These are phyloP conservation scores for Umimayanthus chanpuru DNA, from an alignment of 92 coral and sea anemone genomes.

Conservation along the genomic window DNA sequence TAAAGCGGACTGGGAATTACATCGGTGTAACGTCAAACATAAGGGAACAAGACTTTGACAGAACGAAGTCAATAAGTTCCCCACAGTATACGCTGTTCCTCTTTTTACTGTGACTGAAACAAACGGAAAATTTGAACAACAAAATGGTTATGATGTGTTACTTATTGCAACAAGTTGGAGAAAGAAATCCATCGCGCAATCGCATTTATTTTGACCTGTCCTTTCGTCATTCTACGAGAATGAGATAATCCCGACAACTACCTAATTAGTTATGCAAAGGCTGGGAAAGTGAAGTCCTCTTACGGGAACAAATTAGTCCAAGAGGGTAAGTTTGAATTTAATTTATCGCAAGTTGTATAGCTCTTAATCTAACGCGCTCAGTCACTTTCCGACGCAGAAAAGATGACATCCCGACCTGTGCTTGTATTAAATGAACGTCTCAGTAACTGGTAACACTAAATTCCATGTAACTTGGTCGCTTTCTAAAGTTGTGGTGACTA, in stretches of 20 bases:
- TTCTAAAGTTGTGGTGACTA: background rate
- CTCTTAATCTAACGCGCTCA: background rate
- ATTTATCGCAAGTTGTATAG: background rate
- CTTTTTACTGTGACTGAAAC: background rate
- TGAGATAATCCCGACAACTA: constrained; percentile 2
- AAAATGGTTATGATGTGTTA: background rate
- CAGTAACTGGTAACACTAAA: background rate
- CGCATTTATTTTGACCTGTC: background rate
- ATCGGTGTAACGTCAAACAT: background rate
- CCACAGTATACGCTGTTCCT: background rate
- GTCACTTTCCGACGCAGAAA: background rate
- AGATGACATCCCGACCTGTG: background rate
- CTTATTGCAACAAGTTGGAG: background rate
- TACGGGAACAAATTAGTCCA: constrained; percentile 19
- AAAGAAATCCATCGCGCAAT: background rate
- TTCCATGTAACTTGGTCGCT: background rate
- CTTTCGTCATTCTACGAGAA: constrained; percentile 9
- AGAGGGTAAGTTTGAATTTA: background rate
- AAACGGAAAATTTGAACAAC: background rate
- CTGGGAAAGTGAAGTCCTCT: constrained; percentile 11
- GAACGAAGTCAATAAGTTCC: background rate
- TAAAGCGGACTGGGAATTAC: too few species aligned
- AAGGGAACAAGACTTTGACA: too few species aligned
- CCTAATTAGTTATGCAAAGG: constrained; percentile 34
- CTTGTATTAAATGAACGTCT: background rate